Evolutionary conservation across 2,113 vertebrate genomes (phyloP), one percentile per base, ranked within the genome.

Genomic region (Oreotrochilus melanogaster): DNA sequence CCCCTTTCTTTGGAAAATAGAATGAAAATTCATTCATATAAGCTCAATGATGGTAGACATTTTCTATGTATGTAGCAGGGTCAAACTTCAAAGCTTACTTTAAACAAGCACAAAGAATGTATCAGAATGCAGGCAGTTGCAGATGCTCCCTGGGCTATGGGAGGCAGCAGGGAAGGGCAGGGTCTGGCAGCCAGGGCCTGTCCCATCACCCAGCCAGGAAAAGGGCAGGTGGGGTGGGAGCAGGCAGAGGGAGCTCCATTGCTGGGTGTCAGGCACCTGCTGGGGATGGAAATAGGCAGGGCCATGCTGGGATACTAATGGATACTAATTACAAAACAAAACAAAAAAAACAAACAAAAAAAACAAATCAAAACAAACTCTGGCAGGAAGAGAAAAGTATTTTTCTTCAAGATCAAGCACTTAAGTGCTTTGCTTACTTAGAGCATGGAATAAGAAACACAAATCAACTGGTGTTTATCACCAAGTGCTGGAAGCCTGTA

Each of bases 21-120:
- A 65, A 78, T 69, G 67, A 95, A 94, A 89, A 65, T 71, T 56
- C 7, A 37, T 91, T 92, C 43, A 37, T 85, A 56, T 93, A 95
- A 90, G 73, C 76, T 81, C 75, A 91, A 88, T 87, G 21, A 87
- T 79, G 48, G 35, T 64, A 11, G 11, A 45, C 54, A 83, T 91
- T 96, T 91, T 94, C 56, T 86, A 64, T 96, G 93, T 96, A 70
- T 94, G 92, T 84, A 66, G 91, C 37, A 69, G 81, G 43, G 62
- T 42, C 81, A 89, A 84, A 83, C 61, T 28, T 33, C 65, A 71
- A 96, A 96, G 64, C n/a, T 61, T 72, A 48, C 64, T 95, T 93
- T 94, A 88, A 96, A 96, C 35, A 83, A 95, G 92, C 57, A 64
- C 33, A 48, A 62, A 88, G 60, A 73, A n/a, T 7, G 7, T 30